Percentiles rank a stretch among this genome's conserved stretches.
These are phyloP conservation scores for Orientallactaga bullata DNA, from an alignment of 2,113 vertebrate species.

Conservation along the genomic window DNA sequence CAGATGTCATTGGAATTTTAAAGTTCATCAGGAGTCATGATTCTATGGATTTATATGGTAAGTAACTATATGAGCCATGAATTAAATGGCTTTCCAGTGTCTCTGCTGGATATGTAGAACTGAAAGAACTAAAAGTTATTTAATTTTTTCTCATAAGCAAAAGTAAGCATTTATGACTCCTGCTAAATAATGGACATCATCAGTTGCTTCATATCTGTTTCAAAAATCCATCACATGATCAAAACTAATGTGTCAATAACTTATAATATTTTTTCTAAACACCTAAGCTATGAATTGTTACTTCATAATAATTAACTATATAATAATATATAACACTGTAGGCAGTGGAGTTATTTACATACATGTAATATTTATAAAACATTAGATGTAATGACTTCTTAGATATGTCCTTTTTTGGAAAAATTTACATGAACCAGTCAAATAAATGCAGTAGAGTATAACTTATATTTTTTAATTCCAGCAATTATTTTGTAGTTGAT, in stretches of 20 bases:
- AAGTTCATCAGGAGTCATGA: background rate
- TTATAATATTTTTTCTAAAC: no score
- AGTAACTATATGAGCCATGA: background rate
- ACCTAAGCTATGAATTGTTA: accelerated
- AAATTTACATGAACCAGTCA: background rate
- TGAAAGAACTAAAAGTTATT: background rate
- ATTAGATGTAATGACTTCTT: background rate
- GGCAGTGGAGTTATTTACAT: background rate
- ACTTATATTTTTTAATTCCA: background rate
- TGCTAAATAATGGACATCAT: accelerated
- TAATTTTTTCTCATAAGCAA: background rate
- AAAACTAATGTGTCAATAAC: background rate
- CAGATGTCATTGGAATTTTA: background rate
- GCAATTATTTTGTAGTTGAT: background rate
- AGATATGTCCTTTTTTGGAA: background rate
- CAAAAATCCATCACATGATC: background rate
- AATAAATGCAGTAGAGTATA: accelerated
- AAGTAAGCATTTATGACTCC: background rate
- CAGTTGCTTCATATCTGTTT: background rate
- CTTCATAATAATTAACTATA: background rate
- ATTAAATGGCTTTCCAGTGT: background rate
- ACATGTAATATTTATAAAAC: background rate
- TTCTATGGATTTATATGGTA: accelerated
- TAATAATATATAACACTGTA: background rate
- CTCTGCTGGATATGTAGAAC: no score